A percentile compares a stretch with the other conserved stretches of the same genome.
Evolutionary conservation across 1,140 invertebrate species (phyloP).

Genomic region (Frieseomelitta varia): DNA sequence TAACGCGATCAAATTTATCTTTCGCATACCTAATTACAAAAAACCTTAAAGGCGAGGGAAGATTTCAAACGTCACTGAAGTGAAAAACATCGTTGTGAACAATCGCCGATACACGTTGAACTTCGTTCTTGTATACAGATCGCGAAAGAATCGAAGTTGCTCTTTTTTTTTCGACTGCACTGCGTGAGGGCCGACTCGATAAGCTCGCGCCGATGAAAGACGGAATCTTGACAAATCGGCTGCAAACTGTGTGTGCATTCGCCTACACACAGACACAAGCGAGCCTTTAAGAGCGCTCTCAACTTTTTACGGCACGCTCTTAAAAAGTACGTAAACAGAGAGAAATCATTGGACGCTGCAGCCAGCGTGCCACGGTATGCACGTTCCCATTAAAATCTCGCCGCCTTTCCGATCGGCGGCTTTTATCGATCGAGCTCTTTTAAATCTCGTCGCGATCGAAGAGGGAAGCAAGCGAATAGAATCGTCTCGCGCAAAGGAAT

Average conservation of each 20-base stretch:
- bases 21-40: neutral
- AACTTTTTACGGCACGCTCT: neutral
- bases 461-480: neutral
- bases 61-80: neutral
- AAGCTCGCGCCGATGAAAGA: neutral
- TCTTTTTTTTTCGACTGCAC: neutral
- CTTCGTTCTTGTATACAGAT: neutral
- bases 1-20: neutral
- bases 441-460: neutral
- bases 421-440: neutral
- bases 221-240: constrained; percentile 18
- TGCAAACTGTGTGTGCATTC: neutral
- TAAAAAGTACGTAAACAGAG: constrained; percentile 15
- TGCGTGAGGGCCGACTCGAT: neutral
- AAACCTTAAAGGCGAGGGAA: neutral
- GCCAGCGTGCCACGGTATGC: neutral
- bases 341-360: neutral
- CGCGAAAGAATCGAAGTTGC: neutral
- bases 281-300: constrained; percentile 6
- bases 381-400: neutral
- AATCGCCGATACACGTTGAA: neutral
- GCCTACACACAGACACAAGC: neutral
- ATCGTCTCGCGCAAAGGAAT: neutral
- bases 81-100: neutral
- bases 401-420: neutral